Evolutionary conservation across 2,797 vertebrate genomes (phyloP), one percentile per base, ranked within the genome.

Genomic region (Falco columbarius): DNA sequence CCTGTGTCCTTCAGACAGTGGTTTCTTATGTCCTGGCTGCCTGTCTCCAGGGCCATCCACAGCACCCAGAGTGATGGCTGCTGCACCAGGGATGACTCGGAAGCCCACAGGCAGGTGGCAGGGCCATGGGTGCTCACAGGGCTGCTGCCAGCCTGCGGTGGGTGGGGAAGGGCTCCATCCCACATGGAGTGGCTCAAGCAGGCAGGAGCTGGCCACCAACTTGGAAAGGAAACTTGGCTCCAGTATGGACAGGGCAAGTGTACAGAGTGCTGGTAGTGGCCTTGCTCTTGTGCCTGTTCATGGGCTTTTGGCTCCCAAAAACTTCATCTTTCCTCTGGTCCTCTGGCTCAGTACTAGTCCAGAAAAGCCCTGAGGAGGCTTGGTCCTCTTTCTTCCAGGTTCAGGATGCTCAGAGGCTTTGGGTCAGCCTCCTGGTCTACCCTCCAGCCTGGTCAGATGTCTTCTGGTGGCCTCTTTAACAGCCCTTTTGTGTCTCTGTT

Each of bases 231-330:
- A 23, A 10, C 30, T 18, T 6, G 1, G 61, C 29, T 27, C 44
- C 3, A 1, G 10, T 26, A 27, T 2, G 34, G 52, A 11, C 47
- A 29, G 23, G 67, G 49, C 34, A 6, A 5, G 7, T 3, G 24
- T 49, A 15, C 29, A 10, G 63, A 23, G 12, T 20, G 40, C 72
- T 36, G 61, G n/a, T 29, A 19, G n/a, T 55, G 16, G 29, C 55
- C 24, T 29, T 27, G 46, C 32, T 38, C 12, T 55, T 3, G 1
- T 66, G 61, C 15, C 7, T 2, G 0, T 32, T 54, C 20, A 2
- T 9, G 66, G 24, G 47, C 56, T 29, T 34, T 14, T 12, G 49
- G 14, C 34, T 47, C 56, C 49, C 40, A 38, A 70, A 70, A 20
- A n/a, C 40, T n/a, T 54, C 47, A 12, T 30, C 49, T 71, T 63